Evolutionary conservation across 2,888 invertebrate genomes (phyloP), one percentile per base, ranked within the genome.

Genomic region (Nomada ferruginata): DNA sequence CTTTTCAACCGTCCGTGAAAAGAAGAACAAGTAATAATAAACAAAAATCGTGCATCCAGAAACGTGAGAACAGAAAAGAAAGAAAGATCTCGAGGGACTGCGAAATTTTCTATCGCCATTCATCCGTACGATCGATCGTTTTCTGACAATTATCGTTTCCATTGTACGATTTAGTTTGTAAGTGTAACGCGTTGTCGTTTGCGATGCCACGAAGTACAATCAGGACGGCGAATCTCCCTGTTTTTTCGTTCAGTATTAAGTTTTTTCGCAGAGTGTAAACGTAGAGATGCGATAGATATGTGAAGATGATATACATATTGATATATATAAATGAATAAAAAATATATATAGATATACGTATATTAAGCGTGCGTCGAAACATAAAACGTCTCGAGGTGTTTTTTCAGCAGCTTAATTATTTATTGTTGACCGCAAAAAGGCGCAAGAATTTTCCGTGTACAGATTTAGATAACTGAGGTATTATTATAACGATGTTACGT

Each of bases 1-100:
- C 74, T 74, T 63, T 64, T 79, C 64, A 86, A 60, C 85, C 82
- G 86, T 84, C 85, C 85, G 78, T 85, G 65, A 86, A 18, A 50
- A 36, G 68, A 69, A 61, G 1, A 36, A 64, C 26, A 50, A 7
- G 26, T n/a, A 44, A 50, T 42, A 55, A 55, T 15, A 50, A 63
- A 9, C 20, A 74, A 44, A 13, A 59, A 50, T 36, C 36, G 36
- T 36, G 36, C 36, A 36, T 36, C 36, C 10, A 74, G 52, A 23
- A 15, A 3, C 20, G 11, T 20, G 50, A 18, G 23, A n/a, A 23
- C 9, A 29, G 29, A 47, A 47, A 47, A 15, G 47, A 47, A 15
- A 11, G 15, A 15, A 23, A 59, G 47, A 66, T 53, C 64, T 79
- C 57, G 68, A 78, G 36, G 74, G 44, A 65, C 60, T 69, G 61